Evolutionary conservation across 2,797 vertebrate genomes (phyloP).

Genomic region (Schizopygopsis malacanthus): DNA sequence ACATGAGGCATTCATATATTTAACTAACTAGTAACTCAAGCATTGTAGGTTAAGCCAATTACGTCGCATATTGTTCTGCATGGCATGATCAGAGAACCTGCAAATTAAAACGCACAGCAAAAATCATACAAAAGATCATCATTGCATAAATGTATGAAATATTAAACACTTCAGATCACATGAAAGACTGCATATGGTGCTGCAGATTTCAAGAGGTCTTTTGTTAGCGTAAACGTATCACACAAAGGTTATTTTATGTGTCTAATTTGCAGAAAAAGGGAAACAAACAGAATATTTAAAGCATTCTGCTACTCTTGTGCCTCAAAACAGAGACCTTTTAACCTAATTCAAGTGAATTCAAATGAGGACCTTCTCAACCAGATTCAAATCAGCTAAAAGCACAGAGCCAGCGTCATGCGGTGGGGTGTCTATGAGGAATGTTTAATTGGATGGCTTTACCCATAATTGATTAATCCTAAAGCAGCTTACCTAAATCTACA

Average conservation of each 20-base stretch:
- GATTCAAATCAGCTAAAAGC: conserved; percentile 65
- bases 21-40: background rate
- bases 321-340: conserved; percentile 24
- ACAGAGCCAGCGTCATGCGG: conserved; percentile 38
- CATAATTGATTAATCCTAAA: conserved; percentile 59
- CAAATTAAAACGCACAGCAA: conserved; percentile 47
- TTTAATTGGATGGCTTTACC: conserved; percentile 60
- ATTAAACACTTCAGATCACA: background rate
- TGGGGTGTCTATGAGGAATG: conserved; percentile 59
- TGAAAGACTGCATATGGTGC: background rate
- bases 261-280: background rate
- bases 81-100: background rate
- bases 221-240: background rate
- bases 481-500: conserved; percentile 65
- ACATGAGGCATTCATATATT: background rate
- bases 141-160: background rate
- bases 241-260: background rate
- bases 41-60: conserved; percentile 7
- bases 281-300: background rate
- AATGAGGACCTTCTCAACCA: conserved; percentile 15
- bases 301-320: background rate
- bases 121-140: conserved; percentile 23
- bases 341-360: conserved; percentile 16
- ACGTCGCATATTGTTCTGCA: background rate
- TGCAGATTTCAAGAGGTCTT: background rate